These are phyloP conservation scores for Temnothorax unifasciatus DNA, from an alignment of 2,888 invertebrate genomes.

Conservation along the genomic window DNA sequence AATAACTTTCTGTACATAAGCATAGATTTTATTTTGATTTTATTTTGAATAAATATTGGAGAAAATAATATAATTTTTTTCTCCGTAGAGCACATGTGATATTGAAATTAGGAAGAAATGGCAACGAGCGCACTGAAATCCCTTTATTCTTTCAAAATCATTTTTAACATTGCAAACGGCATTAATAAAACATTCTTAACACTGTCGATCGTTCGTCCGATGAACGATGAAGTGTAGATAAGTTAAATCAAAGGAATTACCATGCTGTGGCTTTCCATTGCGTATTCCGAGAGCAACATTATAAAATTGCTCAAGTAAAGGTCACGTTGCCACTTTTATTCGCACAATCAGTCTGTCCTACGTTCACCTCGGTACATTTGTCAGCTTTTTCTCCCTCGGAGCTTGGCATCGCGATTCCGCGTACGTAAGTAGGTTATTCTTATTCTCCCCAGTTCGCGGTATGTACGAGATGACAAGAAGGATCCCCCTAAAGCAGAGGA, in stretches of 20 bases:
- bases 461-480: slow-evolving; percentile 42
- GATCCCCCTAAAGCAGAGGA: slow-evolving; percentile 29
- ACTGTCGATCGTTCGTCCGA: not conserved
- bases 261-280: slow-evolving; percentile 28
- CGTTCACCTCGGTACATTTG: slow-evolving; percentile 47
- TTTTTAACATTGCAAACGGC: not conserved
- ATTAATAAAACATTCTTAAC: slow-evolving; percentile 30
- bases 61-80: not conserved
- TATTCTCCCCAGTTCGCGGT: slow-evolving; percentile 41
- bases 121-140: not conserved
- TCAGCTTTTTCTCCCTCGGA: slow-evolving; percentile 43
- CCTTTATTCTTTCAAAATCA: not conserved
- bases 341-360: slow-evolving; percentile 44
- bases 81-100: not conserved
- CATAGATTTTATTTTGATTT: slow-evolving; percentile 13
- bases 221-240: not conserved
- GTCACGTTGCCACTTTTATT: slow-evolving; percentile 54
- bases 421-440: slow-evolving; percentile 58
- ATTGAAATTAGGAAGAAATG: not conserved
- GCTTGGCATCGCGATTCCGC: slow-evolving; percentile 54
- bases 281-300: slow-evolving; percentile 49
- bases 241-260: slow-evolving; percentile 35
- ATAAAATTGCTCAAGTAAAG: slow-evolving; percentile 42
- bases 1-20: not conserved
- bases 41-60: not conserved